Base-by-base conservation (phyloP, 2,888 invertebrate genomes). In the Galeruca laticollis region DNA sequence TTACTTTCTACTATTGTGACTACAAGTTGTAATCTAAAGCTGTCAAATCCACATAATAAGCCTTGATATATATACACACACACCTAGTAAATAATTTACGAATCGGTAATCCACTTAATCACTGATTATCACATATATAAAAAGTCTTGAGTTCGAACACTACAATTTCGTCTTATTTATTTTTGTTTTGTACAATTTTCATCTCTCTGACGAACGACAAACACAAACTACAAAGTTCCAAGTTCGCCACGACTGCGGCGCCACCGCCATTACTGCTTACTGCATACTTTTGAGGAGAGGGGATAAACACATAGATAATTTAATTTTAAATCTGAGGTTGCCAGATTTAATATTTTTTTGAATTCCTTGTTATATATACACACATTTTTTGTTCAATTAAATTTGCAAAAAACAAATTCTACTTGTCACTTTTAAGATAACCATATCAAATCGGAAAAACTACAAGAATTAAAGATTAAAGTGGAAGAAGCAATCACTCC, bases 201-300 rank as follows among this genome's bases (percentile, higher is more conserved):
- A 63, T 54, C 37, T 59, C 72, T 49, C 70, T 47, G 70, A 61
- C 66, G 40, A 68, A 70, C 72, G 71, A 67, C 74, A 54, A 67
- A 69, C 69, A 61, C 71, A 60, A 69, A 74, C 72, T 72, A 69
- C 52, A 68, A 71, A 40, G 69, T 79, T 77, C 52, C 69, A 71
- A 40, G 69, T 79, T 77, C 78, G 79, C 77, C 78, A 80, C 79
- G 79, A 76, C 72, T 76, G 73, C 71, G 77, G 79, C 80, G 82
- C 80, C 80, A 81, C 73, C 78, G 77, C 73, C 73, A 71, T 76
- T 73, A 69, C 71, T 72, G 72, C 73, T 76, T 73, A 69, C 71
- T 72, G 72, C 73, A 72, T 65, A 69, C 70, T 71, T 70, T 51
- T 71, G 33, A 71, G 66, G 68, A 49, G 64, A 57, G 72, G 70